A percentile compares a stretch with the other conserved stretches of the same genome.
Evolutionary conservation across 2,113 vertebrate species (phyloP).

Genomic region (Apteryx owenii): DNA sequence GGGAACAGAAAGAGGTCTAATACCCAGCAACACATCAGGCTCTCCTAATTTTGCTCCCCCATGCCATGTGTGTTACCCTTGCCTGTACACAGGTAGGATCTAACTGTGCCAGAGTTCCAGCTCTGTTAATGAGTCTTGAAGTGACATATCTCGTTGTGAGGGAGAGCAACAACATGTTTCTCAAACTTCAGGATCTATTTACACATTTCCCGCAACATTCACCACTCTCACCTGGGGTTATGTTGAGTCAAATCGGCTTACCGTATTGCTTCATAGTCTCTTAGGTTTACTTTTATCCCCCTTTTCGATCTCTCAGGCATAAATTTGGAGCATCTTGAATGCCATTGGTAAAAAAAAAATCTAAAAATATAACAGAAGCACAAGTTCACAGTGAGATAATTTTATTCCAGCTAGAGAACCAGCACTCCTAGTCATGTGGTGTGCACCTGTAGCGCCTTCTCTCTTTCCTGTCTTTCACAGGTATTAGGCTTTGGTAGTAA

Average conservation of each 20-base stretch:
- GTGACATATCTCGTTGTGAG: neutral
- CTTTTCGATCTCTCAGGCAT: neutral
- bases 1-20: neutral
- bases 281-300: neutral
- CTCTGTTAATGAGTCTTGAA: neutral
- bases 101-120: neutral
- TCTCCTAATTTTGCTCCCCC: neutral
- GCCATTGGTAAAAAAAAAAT: neutral
- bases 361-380: conserved; percentile 23
- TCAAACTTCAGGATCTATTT: neutral
- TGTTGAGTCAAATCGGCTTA: neutral
- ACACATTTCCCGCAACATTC: neutral
- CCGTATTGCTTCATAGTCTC: neutral
- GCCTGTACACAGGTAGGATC: neutral
- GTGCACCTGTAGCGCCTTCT: conserved; percentile 9
- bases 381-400: neutral
- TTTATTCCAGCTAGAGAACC: neutral
- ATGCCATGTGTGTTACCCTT: neutral
- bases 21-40: neutral
- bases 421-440: neutral
- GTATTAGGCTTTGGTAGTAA: neutral
- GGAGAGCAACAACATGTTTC: neutral
- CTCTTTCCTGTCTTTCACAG: neutral
- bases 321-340: neutral
- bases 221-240: neutral